Percentiles rank a stretch among this genome's conserved stretches.
Evolutionary conservation across 2,888 invertebrate genomes (phyloP).

Genomic region (Drosophila colorata): DNA sequence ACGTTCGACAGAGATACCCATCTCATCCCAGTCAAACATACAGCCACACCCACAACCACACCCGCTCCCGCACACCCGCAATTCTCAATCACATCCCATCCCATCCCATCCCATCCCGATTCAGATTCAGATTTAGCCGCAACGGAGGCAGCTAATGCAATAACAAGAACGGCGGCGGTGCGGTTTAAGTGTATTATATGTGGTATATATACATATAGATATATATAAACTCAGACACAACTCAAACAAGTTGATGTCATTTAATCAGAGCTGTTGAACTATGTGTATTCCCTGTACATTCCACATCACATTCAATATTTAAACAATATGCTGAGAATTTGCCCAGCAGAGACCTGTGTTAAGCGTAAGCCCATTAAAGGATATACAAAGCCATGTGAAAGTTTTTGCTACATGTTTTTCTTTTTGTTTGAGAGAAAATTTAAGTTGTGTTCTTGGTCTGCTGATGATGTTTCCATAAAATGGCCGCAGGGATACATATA

Average conservation of each 20-base stretch:
- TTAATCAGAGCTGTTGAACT: not conserved
- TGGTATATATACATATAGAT: not conserved
- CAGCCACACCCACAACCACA: slow-evolving; percentile 1
- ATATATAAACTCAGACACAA: not conserved
- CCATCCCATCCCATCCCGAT: no score
- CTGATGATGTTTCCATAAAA: slow-evolving; percentile 59
- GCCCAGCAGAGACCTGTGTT: not conserved
- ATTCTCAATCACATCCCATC: not conserved
- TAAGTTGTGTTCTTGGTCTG: not conserved
- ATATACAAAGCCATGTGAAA: slow-evolving; percentile 22
- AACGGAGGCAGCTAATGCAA: slow-evolving; percentile 26
- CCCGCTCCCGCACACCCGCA: not conserved
- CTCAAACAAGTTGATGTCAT: slow-evolving; percentile 22
- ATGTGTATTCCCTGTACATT: not conserved
- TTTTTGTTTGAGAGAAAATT: slow-evolving; percentile 10
- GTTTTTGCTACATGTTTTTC: not conserved
- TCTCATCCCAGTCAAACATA: not conserved
- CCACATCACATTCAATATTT: slow-evolving; percentile 48
- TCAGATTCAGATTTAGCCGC: slow-evolving; percentile 17
- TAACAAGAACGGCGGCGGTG: slow-evolving; percentile 24
- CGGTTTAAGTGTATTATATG: slow-evolving; percentile 5
- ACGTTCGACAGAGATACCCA: not conserved
- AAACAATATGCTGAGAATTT: slow-evolving; percentile 22
- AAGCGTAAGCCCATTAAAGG: slow-evolving; percentile 30
- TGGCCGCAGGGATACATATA: slow-evolving; percentile 68